Percentiles rank a stretch among this genome's conserved stretches.
phyloP scores from a whole-genome alignment of 2,113 vertebrate species.

The Mionectes macconnelli region DNA sequence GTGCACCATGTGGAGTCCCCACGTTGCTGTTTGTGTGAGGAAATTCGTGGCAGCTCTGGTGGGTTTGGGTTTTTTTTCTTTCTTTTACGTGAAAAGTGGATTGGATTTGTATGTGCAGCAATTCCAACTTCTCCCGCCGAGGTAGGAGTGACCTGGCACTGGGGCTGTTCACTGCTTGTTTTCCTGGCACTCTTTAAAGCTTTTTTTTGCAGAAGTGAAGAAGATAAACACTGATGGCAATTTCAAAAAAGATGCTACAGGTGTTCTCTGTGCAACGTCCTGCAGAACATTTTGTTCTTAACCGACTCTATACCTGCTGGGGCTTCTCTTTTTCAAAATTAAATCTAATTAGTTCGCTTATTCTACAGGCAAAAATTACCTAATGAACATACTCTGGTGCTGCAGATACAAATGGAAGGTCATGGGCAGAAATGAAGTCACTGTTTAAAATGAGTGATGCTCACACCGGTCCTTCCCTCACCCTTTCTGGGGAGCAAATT shows the following conservation, averaged over 20 bases:
- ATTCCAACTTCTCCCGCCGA: not conserved
- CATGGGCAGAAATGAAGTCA: not conserved
- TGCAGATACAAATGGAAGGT: constrained; percentile 13
- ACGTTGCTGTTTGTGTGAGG: rapidly evolving
- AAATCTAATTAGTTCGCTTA: not conserved
- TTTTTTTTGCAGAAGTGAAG: not conserved
- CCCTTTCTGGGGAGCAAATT: not conserved
- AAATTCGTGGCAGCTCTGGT: not conserved
- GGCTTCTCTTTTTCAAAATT: not conserved
- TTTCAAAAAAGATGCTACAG: not conserved
- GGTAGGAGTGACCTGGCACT: not conserved
- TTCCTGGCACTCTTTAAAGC: not conserved
- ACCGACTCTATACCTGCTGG: not conserved
- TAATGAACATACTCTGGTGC: not conserved
- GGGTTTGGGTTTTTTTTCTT: rapidly evolving
- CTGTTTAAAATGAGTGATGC: not conserved
- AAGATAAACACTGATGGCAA: not conserved
- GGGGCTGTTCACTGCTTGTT: not conserved
- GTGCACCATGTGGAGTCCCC: not conserved
- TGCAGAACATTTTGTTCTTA: not conserved
- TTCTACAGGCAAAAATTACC: not conserved
- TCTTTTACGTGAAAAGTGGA: not conserved
- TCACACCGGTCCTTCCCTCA: not conserved
- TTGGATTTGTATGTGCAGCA: not conserved
- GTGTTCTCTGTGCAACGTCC: not conserved